Conservation (phyloP, 2,113 vertebrate genomes). For the Otocyon megalotis region DNA sequence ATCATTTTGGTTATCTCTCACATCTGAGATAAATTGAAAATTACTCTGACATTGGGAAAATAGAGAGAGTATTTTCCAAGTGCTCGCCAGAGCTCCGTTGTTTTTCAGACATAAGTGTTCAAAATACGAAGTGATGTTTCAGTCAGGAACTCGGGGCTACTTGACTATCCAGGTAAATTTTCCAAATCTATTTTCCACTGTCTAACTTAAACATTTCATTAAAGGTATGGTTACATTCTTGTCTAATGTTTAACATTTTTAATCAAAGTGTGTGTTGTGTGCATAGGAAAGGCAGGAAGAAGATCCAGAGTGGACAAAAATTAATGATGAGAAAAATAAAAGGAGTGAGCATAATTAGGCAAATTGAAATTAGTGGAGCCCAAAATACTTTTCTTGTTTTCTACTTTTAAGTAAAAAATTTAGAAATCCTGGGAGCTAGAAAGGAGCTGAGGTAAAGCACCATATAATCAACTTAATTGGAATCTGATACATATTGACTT, state of each 20-base stretch:
- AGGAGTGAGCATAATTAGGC: not conserved
- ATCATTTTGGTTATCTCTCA: slow-evolving; percentile 28
- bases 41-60: not conserved
- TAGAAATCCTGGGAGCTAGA: not conserved
- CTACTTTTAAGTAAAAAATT: not conserved
- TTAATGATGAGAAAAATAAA: not conserved
- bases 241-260: not conserved
- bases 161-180: not conserved
- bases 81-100: not conserved
- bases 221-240: not conserved
- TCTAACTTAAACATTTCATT: not conserved
- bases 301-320: not conserved
- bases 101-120: not conserved
- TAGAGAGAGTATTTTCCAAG: not conserved
- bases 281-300: not conserved
- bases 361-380: not conserved
- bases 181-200: not conserved
- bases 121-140: not conserved
- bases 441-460: not conserved
- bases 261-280: not conserved
- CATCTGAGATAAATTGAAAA: slow-evolving; percentile 46
- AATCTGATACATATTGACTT: not conserved
- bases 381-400: not conserved
- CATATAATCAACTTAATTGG: not conserved
- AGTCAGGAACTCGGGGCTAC: not conserved